Evolutionary conservation across 2,113 vertebrate species (phyloP), one percentile per base, ranked within the genome.

Genomic region (Nycticorax nycticorax): DNA sequence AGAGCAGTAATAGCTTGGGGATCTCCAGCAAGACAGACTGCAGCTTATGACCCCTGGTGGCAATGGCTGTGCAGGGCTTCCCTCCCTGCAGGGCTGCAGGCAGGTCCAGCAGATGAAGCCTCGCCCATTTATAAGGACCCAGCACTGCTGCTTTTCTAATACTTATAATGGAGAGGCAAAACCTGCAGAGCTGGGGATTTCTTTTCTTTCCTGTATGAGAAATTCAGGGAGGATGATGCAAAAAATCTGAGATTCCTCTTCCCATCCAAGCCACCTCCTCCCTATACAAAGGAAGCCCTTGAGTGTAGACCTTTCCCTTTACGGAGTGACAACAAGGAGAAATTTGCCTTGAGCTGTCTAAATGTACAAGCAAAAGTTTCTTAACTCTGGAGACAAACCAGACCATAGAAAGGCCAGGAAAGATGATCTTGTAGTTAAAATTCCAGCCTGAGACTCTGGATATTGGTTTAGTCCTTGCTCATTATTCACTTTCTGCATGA

Each of bases 361-460:
- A 82, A 79, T 23, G 18, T 43, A 63, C 24, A 23, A 77, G 28
- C 22, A 75, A 67, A 52, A 52, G n/a, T 79, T 83, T 85, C n/a
- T 39, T 88, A 39, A 8, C 32, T 90, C 50, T 50, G 5, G 1
- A 43, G 10, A 74, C 12, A 27, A 84, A 56, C 11, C 15, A 59
- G 33, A 45, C 37, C 30, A 13, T 28, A 43, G 23, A 35, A 39
- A 33, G 26, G 33, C 4, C 26, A 69, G 32, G 18, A 84, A 77
- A 91, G 72, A 74, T 18, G 21, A 67, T 18, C 43, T 67, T 72
- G n/a, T 82, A 32, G 35, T 75, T 85, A 60, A 59, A 95, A 91
- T 79, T 85, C 35, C 43, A 83, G 14, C 13, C 52, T 67, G 35
- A 74, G 22, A 45, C 26, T 88, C 71, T 73, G 57, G 43, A 47